Evolutionary conservation across 2,888 invertebrate species (phyloP), one percentile per base, ranked within the genome.

Genomic region (Argyresthia albistria): DNA sequence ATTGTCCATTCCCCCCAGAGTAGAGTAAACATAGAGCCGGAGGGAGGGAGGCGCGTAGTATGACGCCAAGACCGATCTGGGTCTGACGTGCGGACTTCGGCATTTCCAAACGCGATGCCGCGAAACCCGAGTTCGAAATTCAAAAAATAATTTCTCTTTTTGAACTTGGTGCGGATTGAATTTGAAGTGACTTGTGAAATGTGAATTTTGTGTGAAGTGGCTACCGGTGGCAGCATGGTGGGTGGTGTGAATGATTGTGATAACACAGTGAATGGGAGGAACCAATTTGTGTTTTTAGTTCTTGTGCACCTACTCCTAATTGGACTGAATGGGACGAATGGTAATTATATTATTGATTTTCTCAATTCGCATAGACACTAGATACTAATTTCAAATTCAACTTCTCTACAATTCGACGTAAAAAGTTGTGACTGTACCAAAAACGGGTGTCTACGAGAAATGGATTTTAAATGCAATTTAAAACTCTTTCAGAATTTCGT

Each of bases 221-320:
- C 74, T n/a, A n/a, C 75, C 66, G 64, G 83, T 79, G 83, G 79
- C 86, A 87, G 86, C 76, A 87, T 87, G 86, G 83, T 87, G 80
- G 76, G 80, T 84, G 80, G 84, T 86, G 82, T 76, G 77, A 84
- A 80, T 77, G 80, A 82, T 76, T 83, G 83, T 75, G 76, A 83
- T 80, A 80, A 79, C 77, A 81, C 77, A 75, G 69, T 80, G 73
- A 80, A 81, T 78, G 86, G 86, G 69, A 83, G 76, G 78, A 84
- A 79, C 78, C 86, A 83, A 82, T 84, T 87, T 75, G 80, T 86
- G 73, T 80, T 76, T 76, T 76, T 87, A 61, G 78, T 86, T 70
- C 76, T 87, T 70, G 86, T 86, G 77, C 87, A 86, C 80, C 78
- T 87, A 65, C 75, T 87, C 63, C 78, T 87, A 64, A 82, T 87